Base-by-base conservation (phyloP, 2,113 vertebrate genomes). In the Puntigrus tetrazona region DNA sequence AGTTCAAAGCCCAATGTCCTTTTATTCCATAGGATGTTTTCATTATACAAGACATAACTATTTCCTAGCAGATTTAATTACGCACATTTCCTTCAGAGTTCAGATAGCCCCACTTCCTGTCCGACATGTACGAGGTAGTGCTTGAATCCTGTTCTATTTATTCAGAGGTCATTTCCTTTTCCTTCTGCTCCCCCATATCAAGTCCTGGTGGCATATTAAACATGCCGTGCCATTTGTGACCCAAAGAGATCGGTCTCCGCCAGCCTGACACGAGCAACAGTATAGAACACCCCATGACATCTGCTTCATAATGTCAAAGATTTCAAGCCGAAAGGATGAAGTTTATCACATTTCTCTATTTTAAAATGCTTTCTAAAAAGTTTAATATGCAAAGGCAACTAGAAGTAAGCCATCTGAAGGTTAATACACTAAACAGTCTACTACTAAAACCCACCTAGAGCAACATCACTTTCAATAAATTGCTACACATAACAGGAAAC, bases 161-260 rank as follows among this genome's bases (percentile, higher is more conserved):
- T 65, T 70, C 29, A 70, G 41, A 81, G 79, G 45, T 70, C 45
- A 70, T 82, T 82, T 82, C 80, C 80, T 72, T 82, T 82, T 70
- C 65, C 80, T 70, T 18, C 31, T 80, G 52, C 38, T 78, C 31
- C 29, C 47, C 20, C 29, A 16, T 31, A 22, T 29, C 41, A 47
- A 31, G 43, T 52, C 38, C 5, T 25, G 5, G 16, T 20, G 0
- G 20, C 59, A 65, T 65, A 45, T 65, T 22, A 31, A 80, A 80
- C 59, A 45, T 11, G 25, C 16, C 38, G 47, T 67, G 57, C 52
- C 52, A 27, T 61, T 25, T 47, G 59, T 67, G 78, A 43, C 55
- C 36, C 36, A 43, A 14, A 63, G 14, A 63, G 2, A 13, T 27
- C 43, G 55, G 36, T 61, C 36, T 63, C 8, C 8, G 10, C 36